Evolutionary conservation across 1,140 invertebrate genomes (phyloP), one percentile per base, ranked within the genome.

Genomic region (Drosophila kikkawai): DNA sequence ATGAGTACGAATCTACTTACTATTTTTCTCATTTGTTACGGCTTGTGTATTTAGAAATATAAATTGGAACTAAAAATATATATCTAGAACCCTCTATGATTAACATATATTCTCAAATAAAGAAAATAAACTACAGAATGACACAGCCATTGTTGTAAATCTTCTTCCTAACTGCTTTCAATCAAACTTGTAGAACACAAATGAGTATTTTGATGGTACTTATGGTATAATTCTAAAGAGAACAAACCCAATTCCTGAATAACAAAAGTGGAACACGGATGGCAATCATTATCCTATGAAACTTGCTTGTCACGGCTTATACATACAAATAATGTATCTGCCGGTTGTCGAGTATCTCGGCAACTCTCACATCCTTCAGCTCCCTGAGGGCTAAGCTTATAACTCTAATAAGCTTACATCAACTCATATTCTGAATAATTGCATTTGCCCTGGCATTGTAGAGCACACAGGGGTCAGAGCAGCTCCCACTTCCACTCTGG

Each of bases 401-500:
- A 74, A 73, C 68, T 74, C 67, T 74, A 74, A 74, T 60, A 74
- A 74, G 70, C 70, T 74, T 71, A 51, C 53, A 51, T 22, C 70
- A 73, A 74, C 56, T 74, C 70, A 41, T 51, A 73, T 74, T 60
- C 68, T 74, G 68, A 74, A 74, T 74, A 74, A 73, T 74, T 80
- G 69, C 63, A 79, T 63, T 78, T 73, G 42, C 68, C 19, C 44
- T 11, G 51, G 36, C 45, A 59, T 42, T 42, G 69, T 59, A 13
- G 36, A 13, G 69, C 19, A 37, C 19, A 37, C 64, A 39, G 59
- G 67, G 67, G 67, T 70, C 67, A 70, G 5, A 19, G 48, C 42
- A 45, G 19, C 67, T 29, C 8, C 13, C 59, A 51, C 45, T 51
- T 13, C 17, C 60, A 22, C 19, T 45, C 53, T 8, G 58, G 1